A percentile compares a stretch with the other conserved stretches of the same genome.
Evolutionary conservation across 1,140 invertebrate species (phyloP).

Genomic region (Steinernema feltiae): DNA sequence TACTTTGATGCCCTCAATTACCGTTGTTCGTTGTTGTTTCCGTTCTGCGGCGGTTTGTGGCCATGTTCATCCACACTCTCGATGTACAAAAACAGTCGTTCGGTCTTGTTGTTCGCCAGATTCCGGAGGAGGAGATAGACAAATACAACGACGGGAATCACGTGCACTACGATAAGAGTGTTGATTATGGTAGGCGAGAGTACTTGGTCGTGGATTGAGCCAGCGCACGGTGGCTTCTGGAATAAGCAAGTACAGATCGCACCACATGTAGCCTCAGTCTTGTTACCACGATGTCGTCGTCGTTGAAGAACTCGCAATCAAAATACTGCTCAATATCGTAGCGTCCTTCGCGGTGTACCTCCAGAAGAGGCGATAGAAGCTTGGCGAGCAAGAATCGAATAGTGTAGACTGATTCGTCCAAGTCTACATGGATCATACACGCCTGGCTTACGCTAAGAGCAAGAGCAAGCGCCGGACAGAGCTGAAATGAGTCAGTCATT

Average conservation of each 20-base stretch:
- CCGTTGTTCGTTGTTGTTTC: neutral
- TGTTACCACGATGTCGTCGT: constrained; percentile 48
- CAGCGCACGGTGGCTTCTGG: constrained; percentile 46
- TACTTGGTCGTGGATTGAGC: constrained; percentile 50
- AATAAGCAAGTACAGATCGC: constrained; percentile 13
- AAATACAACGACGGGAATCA: constrained; percentile 44
- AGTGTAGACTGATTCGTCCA: constrained; percentile 48
- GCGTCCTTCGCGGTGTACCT: constrained; percentile 40
- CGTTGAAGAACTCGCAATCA: constrained; percentile 52
- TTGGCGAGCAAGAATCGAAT: constrained; percentile 47
- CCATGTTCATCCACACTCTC: constrained; percentile 35
- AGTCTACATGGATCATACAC: constrained; percentile 42
- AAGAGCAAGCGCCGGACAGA: constrained; percentile 44
- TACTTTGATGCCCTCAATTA: neutral
- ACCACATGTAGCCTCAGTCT: no score
- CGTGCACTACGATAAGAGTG: constrained; percentile 39
- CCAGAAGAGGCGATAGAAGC: constrained; percentile 35
- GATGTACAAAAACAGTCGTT: constrained; percentile 50
- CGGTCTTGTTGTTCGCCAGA: constrained; percentile 39
- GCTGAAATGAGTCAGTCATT: constrained; percentile 27
- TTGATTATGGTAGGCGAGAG: constrained; percentile 42
- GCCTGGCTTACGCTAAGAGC: constrained; percentile 43
- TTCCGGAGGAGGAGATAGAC: constrained; percentile 44
- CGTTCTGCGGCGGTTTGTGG: neutral
- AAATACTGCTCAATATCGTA: constrained; percentile 48